Evolutionary conservation across 1,140 invertebrate species (phyloP), one percentile per base, ranked within the genome.

Genomic region (Patella vulgata): DNA sequence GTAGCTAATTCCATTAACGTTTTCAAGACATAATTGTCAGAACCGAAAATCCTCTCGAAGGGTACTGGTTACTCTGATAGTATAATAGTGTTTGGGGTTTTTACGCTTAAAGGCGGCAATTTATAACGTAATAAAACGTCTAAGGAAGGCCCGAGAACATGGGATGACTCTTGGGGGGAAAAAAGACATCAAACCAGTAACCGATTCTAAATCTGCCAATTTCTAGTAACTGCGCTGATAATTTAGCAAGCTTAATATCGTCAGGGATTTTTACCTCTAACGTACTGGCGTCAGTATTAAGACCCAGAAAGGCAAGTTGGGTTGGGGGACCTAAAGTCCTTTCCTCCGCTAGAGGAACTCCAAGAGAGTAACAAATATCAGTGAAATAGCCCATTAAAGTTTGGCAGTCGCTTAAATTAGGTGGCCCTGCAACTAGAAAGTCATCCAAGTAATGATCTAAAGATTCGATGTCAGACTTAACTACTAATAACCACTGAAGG

Each of bases 121-220:
- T n/a, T n/a, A n/a, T n/a, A 43, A 40, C 42, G 50, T 25, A 47
- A 62, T 62, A 14, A 72, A 21, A 8, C 59, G 42, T 12, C 62
- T 39, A 6, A 42, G 43, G 40, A 69, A 72, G 12, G 66, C 46
- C 8, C 62, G 28, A n/a, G 62, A 62, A 27, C 50, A 25, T 6
- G 47, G 33, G 1, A 69, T 39, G 11, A 60, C 70, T 36, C 55
- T 55, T n/a, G n/a, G n/a, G 21, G 58, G 54, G 23, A 44, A 46
- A 53, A 69, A 69, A 43, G 60, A 57, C 14, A 70, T 42, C 3
- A 25, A 17, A 21, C 71, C 71, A 5, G 60, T 63, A 9, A 68
- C 23, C 3, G 55, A 63, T 44, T 73, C 64, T 48, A 70, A 57
- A 2, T 63, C 52, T 19, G 50, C 56, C 17, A 54, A 33, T 50